A percentile compares a stretch with the other conserved stretches of the same genome.
phyloP scores from a whole-genome alignment of 2,113 vertebrate species.

The Lipotes vexillifer region DNA sequence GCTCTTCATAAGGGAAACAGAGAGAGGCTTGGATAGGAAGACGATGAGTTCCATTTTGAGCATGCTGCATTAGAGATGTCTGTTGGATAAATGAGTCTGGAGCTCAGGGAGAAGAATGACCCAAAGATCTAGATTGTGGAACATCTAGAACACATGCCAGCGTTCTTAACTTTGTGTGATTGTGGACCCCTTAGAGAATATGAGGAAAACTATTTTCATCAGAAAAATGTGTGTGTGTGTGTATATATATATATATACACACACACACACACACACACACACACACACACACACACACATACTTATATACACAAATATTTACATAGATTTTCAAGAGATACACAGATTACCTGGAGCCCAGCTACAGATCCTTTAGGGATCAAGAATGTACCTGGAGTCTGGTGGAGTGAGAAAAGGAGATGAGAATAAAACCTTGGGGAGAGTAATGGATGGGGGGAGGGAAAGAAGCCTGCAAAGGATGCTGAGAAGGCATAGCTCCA shows the following conservation, averaged over 20 bases:
- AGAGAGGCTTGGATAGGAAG: neutral
- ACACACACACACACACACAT: neutral
- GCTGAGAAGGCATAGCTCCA: neutral
- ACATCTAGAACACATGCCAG: neutral
- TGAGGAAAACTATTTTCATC: neutral
- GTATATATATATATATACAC: no score
- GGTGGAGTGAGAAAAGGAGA: neutral
- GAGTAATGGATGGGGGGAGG: neutral
- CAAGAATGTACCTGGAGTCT: neutral
- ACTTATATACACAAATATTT: neutral
- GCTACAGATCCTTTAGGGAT: neutral
- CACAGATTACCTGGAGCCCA: neutral
- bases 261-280: accelerated
- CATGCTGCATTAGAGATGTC: neutral
- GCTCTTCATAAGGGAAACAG: neutral
- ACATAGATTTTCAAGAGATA: neutral
- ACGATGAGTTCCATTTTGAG: neutral
- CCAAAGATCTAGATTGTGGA: neutral
- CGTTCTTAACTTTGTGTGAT: neutral
- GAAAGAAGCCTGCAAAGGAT: neutral
- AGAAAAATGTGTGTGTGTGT: neutral
- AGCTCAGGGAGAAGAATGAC: neutral
- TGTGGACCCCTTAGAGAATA: neutral
- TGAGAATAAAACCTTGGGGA: neutral
- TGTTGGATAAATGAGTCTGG: neutral